Conservation (phyloP, 2,797 vertebrate genomes). For the Amblyraja radiata region DNA sequence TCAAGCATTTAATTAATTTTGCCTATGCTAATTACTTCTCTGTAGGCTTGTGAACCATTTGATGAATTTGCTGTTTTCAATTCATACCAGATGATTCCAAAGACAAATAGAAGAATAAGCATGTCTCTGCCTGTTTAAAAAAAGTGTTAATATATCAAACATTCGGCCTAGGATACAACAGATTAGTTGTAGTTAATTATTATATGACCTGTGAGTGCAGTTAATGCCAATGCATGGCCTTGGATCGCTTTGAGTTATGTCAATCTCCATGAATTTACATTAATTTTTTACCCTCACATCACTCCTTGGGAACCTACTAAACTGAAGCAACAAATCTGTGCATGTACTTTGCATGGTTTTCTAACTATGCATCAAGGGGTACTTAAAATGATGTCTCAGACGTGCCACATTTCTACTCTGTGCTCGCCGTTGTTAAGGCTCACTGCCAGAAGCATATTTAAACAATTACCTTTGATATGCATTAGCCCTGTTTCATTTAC, state of each 20-base stretch:
- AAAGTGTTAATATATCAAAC: neutral
- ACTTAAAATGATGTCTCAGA: neutral
- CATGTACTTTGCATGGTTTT: neutral
- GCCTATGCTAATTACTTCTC: neutral
- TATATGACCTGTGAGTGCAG: neutral
- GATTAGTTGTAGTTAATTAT: neutral
- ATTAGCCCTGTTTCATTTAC: neutral
- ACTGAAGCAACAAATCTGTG: neutral
- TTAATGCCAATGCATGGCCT: neutral
- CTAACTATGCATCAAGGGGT: neutral
- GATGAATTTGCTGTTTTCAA: neutral
- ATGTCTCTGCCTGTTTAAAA: neutral
- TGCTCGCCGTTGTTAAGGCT: neutral
- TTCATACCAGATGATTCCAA: neutral
- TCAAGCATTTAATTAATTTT: neutral
- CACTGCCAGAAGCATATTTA: neutral
- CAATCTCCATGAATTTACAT: neutral
- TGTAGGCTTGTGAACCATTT: neutral
- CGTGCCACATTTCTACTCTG: neutral
- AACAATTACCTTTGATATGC: neutral
- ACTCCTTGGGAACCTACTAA: no score
- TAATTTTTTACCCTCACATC: neutral
- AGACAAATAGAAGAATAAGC: neutral
- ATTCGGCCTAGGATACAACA: neutral
- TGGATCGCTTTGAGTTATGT: neutral